These are phyloP conservation scores for Stomatorhinus walkeri DNA, from an alignment of 2,797 vertebrate genomes.

Conservation along the genomic window DNA sequence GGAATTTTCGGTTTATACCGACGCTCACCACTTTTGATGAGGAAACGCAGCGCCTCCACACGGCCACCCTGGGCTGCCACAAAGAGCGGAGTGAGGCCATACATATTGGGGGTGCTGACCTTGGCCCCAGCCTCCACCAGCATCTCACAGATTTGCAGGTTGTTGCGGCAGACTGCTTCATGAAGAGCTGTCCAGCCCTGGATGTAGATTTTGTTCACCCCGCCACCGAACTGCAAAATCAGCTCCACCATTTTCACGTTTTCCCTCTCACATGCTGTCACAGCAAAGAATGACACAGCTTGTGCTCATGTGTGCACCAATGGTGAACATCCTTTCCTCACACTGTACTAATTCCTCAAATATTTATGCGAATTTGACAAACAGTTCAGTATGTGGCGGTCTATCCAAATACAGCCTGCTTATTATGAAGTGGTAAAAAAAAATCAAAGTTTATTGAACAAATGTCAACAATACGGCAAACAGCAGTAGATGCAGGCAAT, in stretches of 20 bases:
- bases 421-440: not conserved
- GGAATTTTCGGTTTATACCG: not conserved
- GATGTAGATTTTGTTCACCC: conserved; percentile 65
- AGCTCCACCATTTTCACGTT: conserved; percentile 59
- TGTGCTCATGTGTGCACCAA: not conserved
- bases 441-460: not conserved
- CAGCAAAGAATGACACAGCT: not conserved
- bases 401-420: not conserved
- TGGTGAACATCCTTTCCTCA: not conserved
- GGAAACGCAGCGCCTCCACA: conserved; percentile 60
- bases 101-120: conserved; percentile 62
- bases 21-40: conserved; percentile 65
- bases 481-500: not conserved
- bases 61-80: conserved; percentile 74
- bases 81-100: conserved; percentile 72
- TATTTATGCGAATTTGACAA: not conserved
- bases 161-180: conserved; percentile 66
- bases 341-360: not conserved
- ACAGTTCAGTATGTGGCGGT: not conserved
- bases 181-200: conserved; percentile 73
- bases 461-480: not conserved
- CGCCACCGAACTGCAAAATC: conserved; percentile 62
- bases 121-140: conserved; percentile 67
- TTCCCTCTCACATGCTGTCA: conserved; percentile 57
- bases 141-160: conserved; percentile 66